Conservation (phyloP, 2,797 vertebrate genomes). For the Galago senegalensis region DNA sequence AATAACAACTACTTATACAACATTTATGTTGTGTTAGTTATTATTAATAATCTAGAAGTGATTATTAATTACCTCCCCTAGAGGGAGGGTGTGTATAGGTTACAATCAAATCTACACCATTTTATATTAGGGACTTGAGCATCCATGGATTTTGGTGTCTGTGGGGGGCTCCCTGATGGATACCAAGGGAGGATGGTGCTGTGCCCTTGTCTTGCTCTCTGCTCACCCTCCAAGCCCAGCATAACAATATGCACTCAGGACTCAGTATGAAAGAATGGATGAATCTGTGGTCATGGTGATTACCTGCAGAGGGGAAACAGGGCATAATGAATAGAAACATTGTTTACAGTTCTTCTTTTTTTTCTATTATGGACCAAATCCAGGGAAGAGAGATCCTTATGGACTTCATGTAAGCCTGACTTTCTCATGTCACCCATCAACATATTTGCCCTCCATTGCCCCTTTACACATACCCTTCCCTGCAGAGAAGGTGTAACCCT, state of each 20-base stretch:
- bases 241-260: neutral
- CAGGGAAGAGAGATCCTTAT: neutral
- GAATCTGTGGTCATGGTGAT: neutral
- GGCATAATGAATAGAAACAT: neutral
- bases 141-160: neutral
- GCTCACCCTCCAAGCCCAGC: neutral
- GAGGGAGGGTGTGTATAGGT: neutral
- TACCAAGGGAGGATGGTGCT: neutral
- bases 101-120: neutral
- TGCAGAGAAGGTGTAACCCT: neutral
- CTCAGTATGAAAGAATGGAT: neutral
- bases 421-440: neutral
- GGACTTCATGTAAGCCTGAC: neutral
- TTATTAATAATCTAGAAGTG: neutral
- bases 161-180: neutral
- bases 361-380: neutral
- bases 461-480: too few relatives aligned
- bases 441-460: neutral
- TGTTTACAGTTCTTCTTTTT: neutral
- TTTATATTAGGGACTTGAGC: neutral
- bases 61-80: neutral
- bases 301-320: neutral
- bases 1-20: neutral
- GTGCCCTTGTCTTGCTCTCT: neutral
- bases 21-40: neutral